These are phyloP conservation scores for Mimumesa dahlbomi DNA, from an alignment of 2,888 invertebrate genomes.

Conservation along the genomic window DNA sequence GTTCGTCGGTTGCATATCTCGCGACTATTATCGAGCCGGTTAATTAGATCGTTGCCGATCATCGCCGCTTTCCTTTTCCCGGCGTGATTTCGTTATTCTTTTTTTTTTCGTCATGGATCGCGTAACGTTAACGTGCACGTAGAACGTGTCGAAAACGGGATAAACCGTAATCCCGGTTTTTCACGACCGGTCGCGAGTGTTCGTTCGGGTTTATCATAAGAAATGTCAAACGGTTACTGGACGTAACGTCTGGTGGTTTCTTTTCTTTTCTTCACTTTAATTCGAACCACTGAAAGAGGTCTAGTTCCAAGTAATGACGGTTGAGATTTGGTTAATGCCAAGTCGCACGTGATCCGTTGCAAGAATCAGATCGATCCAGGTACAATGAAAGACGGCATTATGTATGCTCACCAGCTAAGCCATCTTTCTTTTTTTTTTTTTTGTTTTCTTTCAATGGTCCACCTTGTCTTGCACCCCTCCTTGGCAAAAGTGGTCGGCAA, in stretches of 20 bases:
- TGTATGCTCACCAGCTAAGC: slow-evolving; percentile 18
- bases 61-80: slow-evolving; percentile 8
- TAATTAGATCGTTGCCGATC: slow-evolving; percentile 42
- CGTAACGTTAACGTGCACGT: neutral
- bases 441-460: slow-evolving; percentile 16
- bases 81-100: slow-evolving; percentile 24
- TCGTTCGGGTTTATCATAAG: no score
- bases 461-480: slow-evolving; percentile 19
- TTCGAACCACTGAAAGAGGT: no score
- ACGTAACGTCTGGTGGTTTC: no score
- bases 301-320: neutral
- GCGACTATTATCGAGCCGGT: slow-evolving; percentile 37
- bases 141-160: slow-evolving; percentile 8
- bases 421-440: no score
- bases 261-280: no score
- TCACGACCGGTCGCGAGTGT: no score
- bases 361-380: slow-evolving; percentile 27
- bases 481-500: neutral
- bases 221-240: no score
- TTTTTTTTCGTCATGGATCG: slow-evolving; percentile 30
- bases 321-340: slow-evolving; percentile 8
- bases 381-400: slow-evolving; percentile 29
- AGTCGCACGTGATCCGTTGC: slow-evolving; percentile 5
- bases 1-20: slow-evolving; percentile 38
- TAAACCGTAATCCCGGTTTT: neutral